These are phyloP conservation scores for Chymomyza costata DNA, from an alignment of 1,140 invertebrate species.

Conservation along the genomic window DNA sequence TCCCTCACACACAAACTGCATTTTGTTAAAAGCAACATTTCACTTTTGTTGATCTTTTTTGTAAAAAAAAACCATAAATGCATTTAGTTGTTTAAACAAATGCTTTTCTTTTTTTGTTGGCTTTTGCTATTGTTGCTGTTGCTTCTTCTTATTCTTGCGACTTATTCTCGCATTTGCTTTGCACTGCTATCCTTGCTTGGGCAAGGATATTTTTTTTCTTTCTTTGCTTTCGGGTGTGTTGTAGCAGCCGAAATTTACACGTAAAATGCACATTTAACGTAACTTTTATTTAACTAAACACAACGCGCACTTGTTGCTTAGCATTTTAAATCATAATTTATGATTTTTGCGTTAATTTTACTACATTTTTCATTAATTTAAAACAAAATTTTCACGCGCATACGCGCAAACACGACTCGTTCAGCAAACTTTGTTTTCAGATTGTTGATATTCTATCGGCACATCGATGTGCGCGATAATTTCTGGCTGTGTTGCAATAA, in stretches of 20 bases:
- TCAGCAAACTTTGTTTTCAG: no score
- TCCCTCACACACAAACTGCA: conserved; percentile 31
- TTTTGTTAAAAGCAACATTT: conserved; percentile 37
- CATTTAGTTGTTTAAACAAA: conserved; percentile 29
- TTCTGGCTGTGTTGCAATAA: no score
- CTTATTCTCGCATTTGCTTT: conserved; percentile 46
- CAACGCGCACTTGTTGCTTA: conserved; percentile 6
- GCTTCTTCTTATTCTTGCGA: conserved; percentile 6
- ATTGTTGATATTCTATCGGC: no score
- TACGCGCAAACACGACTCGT: conserved; percentile 25
- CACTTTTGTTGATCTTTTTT: no score
- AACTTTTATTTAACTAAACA: conserved; percentile 2
- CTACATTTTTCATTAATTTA: conserved; percentile 34
- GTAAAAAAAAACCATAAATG: no score
- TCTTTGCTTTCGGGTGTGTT: conserved; percentile 20
- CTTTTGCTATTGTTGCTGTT: conserved; percentile 25
- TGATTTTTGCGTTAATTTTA: conserved; percentile 22
- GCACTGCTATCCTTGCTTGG: conserved; percentile 53
- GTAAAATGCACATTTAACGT: background rate
- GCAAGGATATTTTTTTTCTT: conserved; percentile 47
- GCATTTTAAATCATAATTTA: no score
- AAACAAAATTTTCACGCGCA: conserved; percentile 27
- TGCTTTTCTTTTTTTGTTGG: conserved; percentile 41
- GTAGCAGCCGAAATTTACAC: background rate
- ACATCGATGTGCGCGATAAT: no score